A percentile compares a stretch with the other conserved stretches of the same genome.
Evolutionary conservation across 2,113 vertebrate genomes (phyloP).

Genomic region (Syrrhaptes paradoxus): DNA sequence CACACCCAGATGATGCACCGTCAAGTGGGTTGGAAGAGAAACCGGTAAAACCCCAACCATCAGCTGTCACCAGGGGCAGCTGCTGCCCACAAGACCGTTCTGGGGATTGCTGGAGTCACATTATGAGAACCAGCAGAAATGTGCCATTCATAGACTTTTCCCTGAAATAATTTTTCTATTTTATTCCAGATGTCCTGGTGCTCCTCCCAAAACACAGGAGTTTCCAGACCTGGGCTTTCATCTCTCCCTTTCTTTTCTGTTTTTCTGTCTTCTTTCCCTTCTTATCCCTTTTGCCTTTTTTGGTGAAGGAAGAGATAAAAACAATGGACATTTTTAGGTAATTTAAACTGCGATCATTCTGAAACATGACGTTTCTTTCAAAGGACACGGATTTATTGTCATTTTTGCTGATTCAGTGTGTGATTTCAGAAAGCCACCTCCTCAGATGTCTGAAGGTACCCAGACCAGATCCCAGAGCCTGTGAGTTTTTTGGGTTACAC

Average conservation of each 20-base stretch:
- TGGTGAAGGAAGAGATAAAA: background rate
- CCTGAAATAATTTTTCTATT: background rate
- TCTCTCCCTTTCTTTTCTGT: background rate
- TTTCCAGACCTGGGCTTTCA: background rate
- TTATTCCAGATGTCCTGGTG: background rate
- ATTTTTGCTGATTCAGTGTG: background rate
- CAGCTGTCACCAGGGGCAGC: background rate
- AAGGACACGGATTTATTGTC: background rate
- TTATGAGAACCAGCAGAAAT: background rate
- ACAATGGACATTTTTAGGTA: background rate
- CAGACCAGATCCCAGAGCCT: background rate
- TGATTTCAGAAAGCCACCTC: background rate
- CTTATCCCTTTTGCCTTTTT: background rate
- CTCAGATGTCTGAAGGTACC: background rate
- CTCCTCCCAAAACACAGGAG: background rate
- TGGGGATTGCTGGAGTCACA: background rate
- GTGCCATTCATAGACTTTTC: fast-evolving
- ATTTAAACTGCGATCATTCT: background rate
- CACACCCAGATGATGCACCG: background rate
- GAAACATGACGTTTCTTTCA: background rate
- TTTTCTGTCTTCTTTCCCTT: background rate
- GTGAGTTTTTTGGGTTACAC: background rate
- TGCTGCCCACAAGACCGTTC: background rate
- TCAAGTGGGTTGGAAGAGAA: background rate
- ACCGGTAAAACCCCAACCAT: background rate